Conservation (phyloP, 2,113 vertebrate genomes). For the Climacteris rufus region DNA sequence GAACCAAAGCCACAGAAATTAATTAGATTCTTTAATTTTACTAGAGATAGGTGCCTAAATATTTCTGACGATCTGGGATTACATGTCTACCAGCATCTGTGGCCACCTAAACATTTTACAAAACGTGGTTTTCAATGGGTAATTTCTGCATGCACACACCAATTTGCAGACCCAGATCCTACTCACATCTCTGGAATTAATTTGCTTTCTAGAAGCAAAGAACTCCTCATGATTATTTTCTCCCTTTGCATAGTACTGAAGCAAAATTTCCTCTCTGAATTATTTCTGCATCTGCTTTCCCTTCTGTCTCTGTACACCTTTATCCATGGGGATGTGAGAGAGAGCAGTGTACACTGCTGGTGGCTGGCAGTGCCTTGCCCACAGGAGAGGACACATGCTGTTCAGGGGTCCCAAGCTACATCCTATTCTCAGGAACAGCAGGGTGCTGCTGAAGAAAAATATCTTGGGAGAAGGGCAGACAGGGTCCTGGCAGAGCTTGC, state of each 20-base stretch:
- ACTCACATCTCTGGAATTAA: background rate
- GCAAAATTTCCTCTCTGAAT: background rate
- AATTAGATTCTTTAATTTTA: background rate
- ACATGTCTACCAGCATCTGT: background rate
- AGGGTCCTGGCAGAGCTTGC: background rate
- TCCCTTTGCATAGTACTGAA: background rate
- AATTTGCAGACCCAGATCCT: background rate
- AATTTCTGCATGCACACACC: background rate
- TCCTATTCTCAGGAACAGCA: background rate
- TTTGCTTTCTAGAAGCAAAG: background rate
- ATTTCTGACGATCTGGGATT: background rate
- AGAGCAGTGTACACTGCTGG: fast-evolving
- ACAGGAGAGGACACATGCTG: fast-evolving
- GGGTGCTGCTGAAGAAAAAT: background rate
- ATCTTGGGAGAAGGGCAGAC: background rate
- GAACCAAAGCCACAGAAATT: background rate
- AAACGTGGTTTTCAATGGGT: background rate
- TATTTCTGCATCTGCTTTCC: background rate
- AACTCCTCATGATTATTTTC: background rate
- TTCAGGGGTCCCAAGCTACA: background rate
- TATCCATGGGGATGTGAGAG: fast-evolving
- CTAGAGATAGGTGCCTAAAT: background rate
- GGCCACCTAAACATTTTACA: background rate
- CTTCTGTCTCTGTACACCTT: background rate
- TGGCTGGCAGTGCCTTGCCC: background rate